Percentiles rank a stretch among this genome's conserved stretches.
Evolutionary conservation across 2,113 vertebrate genomes (phyloP).

Genomic region (Sarotherodon lohbergeri): DNA sequence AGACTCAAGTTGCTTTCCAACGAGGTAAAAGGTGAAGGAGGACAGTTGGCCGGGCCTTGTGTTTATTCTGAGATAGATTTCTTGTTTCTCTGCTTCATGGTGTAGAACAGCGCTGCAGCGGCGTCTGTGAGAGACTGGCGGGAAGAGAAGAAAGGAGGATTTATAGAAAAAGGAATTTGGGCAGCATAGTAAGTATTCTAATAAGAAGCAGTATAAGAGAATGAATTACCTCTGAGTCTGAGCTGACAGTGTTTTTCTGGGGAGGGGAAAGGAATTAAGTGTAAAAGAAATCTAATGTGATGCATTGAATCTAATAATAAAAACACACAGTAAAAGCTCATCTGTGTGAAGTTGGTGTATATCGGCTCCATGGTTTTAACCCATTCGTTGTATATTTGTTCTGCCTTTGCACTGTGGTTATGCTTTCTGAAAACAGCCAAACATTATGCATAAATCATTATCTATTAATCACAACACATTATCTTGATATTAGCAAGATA

Average conservation of each 20-base stretch:
- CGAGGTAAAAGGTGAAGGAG: neutral
- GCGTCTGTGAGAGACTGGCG: slow-evolving; percentile 61
- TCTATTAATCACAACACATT: neutral
- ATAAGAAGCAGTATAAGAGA: neutral
- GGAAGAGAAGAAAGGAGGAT: neutral
- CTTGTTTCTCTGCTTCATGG: slow-evolving; percentile 66
- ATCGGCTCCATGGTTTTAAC: slow-evolving; percentile 61
- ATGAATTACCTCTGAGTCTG: slow-evolving; percentile 59
- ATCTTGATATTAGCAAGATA: neutral
- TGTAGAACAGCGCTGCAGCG: slow-evolving; percentile 63
- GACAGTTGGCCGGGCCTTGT: neutral
- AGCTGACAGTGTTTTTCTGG: slow-evolving; percentile 37
- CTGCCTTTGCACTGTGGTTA: slow-evolving; percentile 41
- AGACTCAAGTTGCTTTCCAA: slow-evolving; percentile 4
- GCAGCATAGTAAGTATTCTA: neutral
- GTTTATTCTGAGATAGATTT: slow-evolving; percentile 41
- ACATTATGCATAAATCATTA: neutral
- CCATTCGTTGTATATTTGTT: slow-evolving; percentile 52
- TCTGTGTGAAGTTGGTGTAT: slow-evolving; percentile 48
- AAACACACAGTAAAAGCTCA: neutral
- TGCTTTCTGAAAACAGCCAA: slow-evolving; percentile 44
- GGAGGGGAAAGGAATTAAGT: neutral
- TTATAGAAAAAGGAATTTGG: neutral
- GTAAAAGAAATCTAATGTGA: neutral
- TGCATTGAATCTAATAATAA: neutral